Evolutionary conservation across 2,888 invertebrate genomes (phyloP).

Genomic region (Drosophila paranaensis): DNA sequence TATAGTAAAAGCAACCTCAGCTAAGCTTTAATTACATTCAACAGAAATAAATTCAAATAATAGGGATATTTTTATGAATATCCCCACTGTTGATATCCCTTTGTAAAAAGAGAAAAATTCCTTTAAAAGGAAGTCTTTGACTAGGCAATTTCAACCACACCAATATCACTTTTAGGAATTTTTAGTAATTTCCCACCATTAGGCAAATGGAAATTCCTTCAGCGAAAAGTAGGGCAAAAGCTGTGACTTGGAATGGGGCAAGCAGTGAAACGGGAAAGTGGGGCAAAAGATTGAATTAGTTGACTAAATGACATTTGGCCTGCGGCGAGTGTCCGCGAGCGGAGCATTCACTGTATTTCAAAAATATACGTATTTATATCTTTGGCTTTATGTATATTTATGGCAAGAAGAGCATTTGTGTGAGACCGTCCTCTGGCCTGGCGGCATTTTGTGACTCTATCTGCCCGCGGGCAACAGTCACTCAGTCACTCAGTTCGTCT

Average conservation of each 20-base stretch:
- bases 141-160: too few relatives aligned
- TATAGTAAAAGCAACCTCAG: too few relatives aligned
- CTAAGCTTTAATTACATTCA: too few relatives aligned
- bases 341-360: slow-evolving; percentile 37
- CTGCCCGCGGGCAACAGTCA: slow-evolving; percentile 33
- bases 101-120: background rate
- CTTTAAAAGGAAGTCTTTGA: background rate
- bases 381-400: slow-evolving; percentile 1
- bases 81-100: background rate
- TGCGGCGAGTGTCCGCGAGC: slow-evolving; percentile 1
- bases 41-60: background rate
- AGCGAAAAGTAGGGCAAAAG: background rate
- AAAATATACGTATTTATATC: slow-evolving; percentile 39
- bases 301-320: slow-evolving; percentile 12
- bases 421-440: slow-evolving; percentile 49
- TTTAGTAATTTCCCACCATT: background rate
- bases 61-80: background rate
- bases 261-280: slow-evolving; percentile 3
- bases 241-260: slow-evolving; percentile 2
- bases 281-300: slow-evolving; percentile 2
- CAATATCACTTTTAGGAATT: background rate
- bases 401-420: slow-evolving; percentile 48
- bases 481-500: slow-evolving; percentile 57
- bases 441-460: slow-evolving; percentile 48
- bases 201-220: background rate